Evolutionary conservation across 2,113 vertebrate genomes (phyloP).

Genomic region (Gila orcuttii): DNA sequence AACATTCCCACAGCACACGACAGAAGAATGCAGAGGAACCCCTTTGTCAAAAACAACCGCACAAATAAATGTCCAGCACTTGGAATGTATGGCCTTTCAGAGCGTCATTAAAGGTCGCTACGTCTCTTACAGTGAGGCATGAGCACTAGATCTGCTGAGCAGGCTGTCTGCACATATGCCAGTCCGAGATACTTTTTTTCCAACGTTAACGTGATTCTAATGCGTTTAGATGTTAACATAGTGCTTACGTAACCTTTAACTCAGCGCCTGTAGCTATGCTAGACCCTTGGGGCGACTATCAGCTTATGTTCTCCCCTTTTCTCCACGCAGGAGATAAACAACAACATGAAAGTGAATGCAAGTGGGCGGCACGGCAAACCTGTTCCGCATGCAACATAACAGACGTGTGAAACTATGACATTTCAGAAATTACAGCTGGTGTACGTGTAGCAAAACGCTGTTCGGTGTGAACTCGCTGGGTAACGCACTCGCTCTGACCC

Average conservation of each 20-base stretch:
- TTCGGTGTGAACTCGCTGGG: neutral
- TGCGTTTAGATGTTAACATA: neutral
- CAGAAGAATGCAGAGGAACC: slow-evolving; percentile 20
- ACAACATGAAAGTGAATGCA: neutral
- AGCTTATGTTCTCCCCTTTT: neutral
- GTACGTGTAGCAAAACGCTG: neutral
- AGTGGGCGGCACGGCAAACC: neutral
- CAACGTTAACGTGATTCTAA: slow-evolving; percentile 27
- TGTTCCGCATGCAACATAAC: neutral
- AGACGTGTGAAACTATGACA: slow-evolving; percentile 11
- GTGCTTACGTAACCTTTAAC: slow-evolving; percentile 11
- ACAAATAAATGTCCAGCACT: slow-evolving; percentile 15
- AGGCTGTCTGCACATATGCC: slow-evolving; percentile 8
- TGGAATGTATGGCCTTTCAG: slow-evolving; percentile 24
- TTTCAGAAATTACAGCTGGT: slow-evolving; percentile 1
- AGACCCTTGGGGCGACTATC: slow-evolving; percentile 10
- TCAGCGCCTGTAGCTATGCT: slow-evolving; percentile 2
- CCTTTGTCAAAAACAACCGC: neutral
- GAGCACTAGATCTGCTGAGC: neutral
- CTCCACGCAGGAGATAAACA: neutral
- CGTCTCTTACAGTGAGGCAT: neutral
- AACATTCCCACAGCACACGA: slow-evolving; percentile 34
- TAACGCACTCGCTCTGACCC: neutral
- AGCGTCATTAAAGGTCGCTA: neutral
- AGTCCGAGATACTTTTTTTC: slow-evolving; percentile 3